phyloP scores from a whole-genome alignment of 2,113 vertebrate genomes.

The Alaudala cheleensis region DNA sequence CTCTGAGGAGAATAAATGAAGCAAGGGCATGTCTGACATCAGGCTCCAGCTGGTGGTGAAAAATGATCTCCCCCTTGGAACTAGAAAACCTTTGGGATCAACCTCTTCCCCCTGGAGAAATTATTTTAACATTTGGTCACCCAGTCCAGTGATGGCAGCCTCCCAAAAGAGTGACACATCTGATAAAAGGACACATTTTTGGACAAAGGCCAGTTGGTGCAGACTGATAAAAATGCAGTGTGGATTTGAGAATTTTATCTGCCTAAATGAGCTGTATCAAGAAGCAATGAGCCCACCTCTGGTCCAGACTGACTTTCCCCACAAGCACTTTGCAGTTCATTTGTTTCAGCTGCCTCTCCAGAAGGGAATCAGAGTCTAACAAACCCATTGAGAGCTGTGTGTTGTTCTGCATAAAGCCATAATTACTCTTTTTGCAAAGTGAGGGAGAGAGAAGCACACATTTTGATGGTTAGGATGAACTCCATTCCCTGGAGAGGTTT shows the following conservation, averaged over 20 bases:
- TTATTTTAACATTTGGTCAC: slow-evolving; percentile 29
- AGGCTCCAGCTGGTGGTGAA: slow-evolving; percentile 47
- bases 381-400: neutral
- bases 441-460: neutral
- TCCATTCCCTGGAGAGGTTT: neutral
- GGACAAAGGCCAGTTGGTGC: neutral
- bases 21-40: slow-evolving; percentile 11
- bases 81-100: slow-evolving; percentile 30
- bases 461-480: neutral
- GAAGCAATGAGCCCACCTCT: neutral
- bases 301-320: neutral
- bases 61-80: slow-evolving; percentile 7
- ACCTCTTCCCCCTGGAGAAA: slow-evolving; percentile 16
- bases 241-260: neutral
- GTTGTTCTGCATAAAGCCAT: neutral
- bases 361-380: neutral
- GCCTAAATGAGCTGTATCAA: neutral
- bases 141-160: neutral
- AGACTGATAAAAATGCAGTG: neutral
- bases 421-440: neutral
- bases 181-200: neutral
- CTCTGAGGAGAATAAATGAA: slow-evolving; percentile 39
- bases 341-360: neutral
- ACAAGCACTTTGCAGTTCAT: neutral
- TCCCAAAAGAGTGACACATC: neutral